These are phyloP conservation scores for Gymnoscelis rufifasciata DNA, from an alignment of 2,888 invertebrate genomes.

Conservation along the genomic window DNA sequence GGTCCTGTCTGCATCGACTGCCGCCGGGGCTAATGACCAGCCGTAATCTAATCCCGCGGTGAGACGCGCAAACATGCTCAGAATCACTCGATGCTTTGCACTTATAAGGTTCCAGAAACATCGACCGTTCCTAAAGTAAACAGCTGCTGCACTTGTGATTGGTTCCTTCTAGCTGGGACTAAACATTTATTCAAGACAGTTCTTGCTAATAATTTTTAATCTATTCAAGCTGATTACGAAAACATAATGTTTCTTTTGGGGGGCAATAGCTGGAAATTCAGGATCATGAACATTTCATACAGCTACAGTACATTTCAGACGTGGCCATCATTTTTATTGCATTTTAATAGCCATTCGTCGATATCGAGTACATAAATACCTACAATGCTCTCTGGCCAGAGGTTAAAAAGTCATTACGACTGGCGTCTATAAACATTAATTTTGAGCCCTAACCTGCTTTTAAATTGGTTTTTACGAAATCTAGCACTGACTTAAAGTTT, in stretches of 20 bases:
- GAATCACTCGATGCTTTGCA: conserved; percentile 30
- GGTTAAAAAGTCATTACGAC: conserved; percentile 38
- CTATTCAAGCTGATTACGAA: too few relatives aligned
- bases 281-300: too few relatives aligned
- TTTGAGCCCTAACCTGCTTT: conserved; percentile 13
- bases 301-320: conserved; percentile 30
- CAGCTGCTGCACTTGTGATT: not conserved
- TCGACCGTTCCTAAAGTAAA: not conserved
- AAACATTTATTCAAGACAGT: too few relatives aligned
- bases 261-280: too few relatives aligned
- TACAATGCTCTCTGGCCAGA: conserved; percentile 34
- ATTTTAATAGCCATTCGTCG: conserved; percentile 40
- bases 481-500: too few relatives aligned
- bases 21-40: conserved; percentile 62
- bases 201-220: too few relatives aligned
- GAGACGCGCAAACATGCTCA: conserved; percentile 40
- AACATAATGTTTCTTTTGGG: too few relatives aligned
- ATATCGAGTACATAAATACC: conserved; percentile 36
- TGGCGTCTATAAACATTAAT: conserved; percentile 20
- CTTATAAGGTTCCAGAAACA: conserved; percentile 14
- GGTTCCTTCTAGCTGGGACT: too few relatives aligned
- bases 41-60: conserved; percentile 64
- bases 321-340: conserved; percentile 43
- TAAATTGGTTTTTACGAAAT: not conserved
- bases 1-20: conserved; percentile 43